Evolutionary conservation across 2,888 invertebrate species (phyloP).

Genomic region (Neocrepidodera transversa): DNA sequence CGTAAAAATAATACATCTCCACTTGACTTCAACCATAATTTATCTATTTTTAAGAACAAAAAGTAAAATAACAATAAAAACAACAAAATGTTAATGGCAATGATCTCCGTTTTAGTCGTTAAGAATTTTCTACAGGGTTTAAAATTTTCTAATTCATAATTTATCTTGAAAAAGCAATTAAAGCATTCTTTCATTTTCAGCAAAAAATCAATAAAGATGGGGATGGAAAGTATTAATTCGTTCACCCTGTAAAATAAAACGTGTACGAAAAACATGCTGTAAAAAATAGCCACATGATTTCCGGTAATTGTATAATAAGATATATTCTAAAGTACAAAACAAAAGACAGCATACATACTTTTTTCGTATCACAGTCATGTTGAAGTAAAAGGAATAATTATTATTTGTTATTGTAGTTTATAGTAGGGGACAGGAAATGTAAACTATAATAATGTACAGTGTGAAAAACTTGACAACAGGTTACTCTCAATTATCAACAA

Average conservation of each 20-base stretch:
- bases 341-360: constrained; percentile 15
- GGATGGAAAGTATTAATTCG: no score
- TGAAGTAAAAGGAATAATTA: constrained; percentile 14
- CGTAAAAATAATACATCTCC: constrained; percentile 6
- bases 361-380: not conserved
- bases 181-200: no score
- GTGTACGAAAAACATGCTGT: not conserved
- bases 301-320: constrained; percentile 23
- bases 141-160: no score
- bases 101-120: no score
- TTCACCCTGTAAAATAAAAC: no score
- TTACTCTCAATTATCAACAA: no score
- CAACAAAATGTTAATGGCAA: not conserved
- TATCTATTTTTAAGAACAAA: not conserved
- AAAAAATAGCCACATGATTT: constrained; percentile 12
- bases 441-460: not conserved
- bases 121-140: no score
- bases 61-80: no score
- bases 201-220: no score
- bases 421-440: no score
- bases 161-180: no score
- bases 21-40: not conserved
- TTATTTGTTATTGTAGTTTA: not conserved
- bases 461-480: no score
- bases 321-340: constrained; percentile 16